Evolutionary conservation across 2,113 vertebrate species (phyloP).

Genomic region (Recurvirostra avosetta): DNA sequence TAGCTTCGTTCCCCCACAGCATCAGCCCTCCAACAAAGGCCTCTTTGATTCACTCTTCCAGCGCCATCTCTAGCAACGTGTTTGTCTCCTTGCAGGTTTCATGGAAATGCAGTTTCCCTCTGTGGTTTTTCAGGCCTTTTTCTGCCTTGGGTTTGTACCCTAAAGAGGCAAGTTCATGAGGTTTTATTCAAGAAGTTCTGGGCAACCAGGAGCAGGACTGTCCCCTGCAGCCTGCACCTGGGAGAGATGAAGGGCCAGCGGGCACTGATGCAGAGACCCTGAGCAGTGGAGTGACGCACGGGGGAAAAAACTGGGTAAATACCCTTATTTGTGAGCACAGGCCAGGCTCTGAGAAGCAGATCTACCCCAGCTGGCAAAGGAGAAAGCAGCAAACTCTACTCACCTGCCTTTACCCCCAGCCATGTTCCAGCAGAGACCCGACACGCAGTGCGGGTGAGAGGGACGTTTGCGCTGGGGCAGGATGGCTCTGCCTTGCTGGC

Average conservation of each 20-base stretch:
- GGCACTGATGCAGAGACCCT: not conserved
- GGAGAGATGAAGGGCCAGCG: not conserved
- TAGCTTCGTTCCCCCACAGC: not conserved
- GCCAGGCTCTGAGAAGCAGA: not conserved
- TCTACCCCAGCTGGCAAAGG: not conserved
- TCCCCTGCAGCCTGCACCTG: too few relatives aligned
- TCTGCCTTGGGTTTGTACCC: not conserved
- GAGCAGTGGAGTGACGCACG: not conserved
- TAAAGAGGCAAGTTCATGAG: not conserved
- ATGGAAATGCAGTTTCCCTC: not conserved
- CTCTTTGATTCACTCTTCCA: not conserved
- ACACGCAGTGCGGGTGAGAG: accelerated
- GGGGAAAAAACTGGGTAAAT: not conserved
- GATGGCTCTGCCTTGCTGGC: not conserved
- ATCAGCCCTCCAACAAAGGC: not conserved
- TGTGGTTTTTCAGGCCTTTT: not conserved
- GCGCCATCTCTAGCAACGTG: not conserved
- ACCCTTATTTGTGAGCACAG: not conserved
- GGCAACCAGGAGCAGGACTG: not conserved
- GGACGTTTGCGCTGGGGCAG: not conserved
- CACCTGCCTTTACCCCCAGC: not conserved
- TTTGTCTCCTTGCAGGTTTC: not conserved
- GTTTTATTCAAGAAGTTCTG: not conserved
- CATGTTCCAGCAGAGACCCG: not conserved
- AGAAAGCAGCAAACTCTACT: not conserved